Conservation (phyloP, 2,797 vertebrate species). For the Falco peregrinus region DNA sequence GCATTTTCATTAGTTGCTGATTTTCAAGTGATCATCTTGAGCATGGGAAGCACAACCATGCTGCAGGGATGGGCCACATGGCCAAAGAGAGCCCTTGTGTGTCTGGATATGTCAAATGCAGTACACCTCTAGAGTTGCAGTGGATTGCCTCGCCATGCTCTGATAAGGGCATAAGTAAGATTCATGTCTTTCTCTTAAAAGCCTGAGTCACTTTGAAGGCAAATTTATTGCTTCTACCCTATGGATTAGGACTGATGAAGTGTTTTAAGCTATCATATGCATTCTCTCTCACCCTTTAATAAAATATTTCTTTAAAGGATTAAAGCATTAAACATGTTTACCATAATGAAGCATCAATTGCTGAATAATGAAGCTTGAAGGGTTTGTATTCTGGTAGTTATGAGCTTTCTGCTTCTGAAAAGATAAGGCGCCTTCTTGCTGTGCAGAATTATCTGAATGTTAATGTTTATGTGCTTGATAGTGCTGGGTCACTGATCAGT, state of each 20-base stretch:
- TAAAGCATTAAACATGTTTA: not conserved
- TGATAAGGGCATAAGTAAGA: not conserved
- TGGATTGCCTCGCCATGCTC: not conserved
- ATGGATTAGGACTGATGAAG: not conserved
- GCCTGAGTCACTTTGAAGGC: not conserved
- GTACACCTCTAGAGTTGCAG: not conserved
- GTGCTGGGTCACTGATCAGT: not conserved
- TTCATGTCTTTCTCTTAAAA: not conserved
- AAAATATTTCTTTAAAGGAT: constrained; percentile 22
- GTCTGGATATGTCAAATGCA: not conserved
- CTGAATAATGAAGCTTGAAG: constrained; percentile 35
- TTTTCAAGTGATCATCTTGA: not conserved
- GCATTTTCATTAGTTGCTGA: not conserved
- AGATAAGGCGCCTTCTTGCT: not conserved
- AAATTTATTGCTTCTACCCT: not conserved
- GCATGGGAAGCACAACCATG: not conserved
- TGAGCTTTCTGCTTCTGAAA: constrained; percentile 16
- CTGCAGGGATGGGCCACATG: not conserved
- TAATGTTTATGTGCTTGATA: not conserved
- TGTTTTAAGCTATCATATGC: not conserved
- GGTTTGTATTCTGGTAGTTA: constrained; percentile 1
- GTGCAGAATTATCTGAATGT: not conserved
- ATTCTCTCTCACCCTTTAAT: not conserved
- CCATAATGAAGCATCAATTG: not conserved
- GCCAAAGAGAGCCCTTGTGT: not conserved